phyloP scores from a whole-genome alignment of 1,140 invertebrate genomes.

The Drosophila quadrilineata region DNA sequence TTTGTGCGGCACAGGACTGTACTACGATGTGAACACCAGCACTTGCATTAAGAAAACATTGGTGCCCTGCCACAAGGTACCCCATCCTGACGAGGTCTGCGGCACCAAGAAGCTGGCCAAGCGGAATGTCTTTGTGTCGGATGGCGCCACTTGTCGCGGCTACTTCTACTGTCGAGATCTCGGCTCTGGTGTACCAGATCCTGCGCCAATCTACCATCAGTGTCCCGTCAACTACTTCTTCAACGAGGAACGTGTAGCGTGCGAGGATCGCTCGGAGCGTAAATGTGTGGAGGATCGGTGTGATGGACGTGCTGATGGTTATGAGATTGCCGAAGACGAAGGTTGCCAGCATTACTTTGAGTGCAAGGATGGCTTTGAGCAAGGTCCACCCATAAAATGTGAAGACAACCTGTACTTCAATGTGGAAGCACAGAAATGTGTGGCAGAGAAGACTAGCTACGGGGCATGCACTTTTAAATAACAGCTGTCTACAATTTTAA shows the following conservation, averaged over 20 bases:
- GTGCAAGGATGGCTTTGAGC: slow-evolving; percentile 38
- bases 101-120: slow-evolving; percentile 57
- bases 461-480: background rate
- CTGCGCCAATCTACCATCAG: slow-evolving; percentile 31
- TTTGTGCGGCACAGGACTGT: slow-evolving; percentile 37
- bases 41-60: slow-evolving; percentile 38
- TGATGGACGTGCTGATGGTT: slow-evolving; percentile 49
- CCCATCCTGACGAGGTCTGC: slow-evolving; percentile 48
- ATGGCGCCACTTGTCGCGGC: slow-evolving; percentile 62
- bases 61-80: slow-evolving; percentile 49
- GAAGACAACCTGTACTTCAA: slow-evolving; percentile 31
- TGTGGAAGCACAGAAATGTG: slow-evolving; percentile 23
- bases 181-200: slow-evolving; percentile 52
- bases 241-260: slow-evolving; percentile 36
- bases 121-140: slow-evolving; percentile 52
- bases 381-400: background rate
- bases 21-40: slow-evolving; percentile 38
- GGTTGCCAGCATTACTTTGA: slow-evolving; percentile 58
- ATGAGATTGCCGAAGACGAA: slow-evolving; percentile 25
- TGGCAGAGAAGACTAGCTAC: background rate
- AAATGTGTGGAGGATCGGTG: slow-evolving; percentile 62
- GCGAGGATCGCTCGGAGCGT: slow-evolving; percentile 12
- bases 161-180: slow-evolving; percentile 64
- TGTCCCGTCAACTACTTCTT: slow-evolving; percentile 48
- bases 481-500: no score